Percentiles rank a stretch among this genome's conserved stretches.
phyloP scores from a whole-genome alignment of 1,140 invertebrate species.

The Leptopilina clavipes region DNA sequence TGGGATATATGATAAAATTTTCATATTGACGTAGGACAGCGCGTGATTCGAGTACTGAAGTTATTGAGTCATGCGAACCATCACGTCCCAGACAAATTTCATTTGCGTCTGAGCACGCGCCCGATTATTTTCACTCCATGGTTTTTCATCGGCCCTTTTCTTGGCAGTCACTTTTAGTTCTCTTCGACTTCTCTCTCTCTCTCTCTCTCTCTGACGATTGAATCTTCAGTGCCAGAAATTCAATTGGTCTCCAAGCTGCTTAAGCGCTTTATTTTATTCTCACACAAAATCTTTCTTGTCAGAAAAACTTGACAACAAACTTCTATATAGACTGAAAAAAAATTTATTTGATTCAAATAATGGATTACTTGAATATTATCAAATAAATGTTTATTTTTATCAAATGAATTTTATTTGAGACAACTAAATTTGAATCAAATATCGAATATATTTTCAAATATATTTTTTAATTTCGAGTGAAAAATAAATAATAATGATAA shows the following conservation, averaged over 20 bases:
- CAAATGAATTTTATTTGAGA: no score
- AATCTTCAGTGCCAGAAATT: conserved; percentile 56
- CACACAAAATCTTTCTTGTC: conserved; percentile 16
- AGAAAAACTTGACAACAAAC: neutral
- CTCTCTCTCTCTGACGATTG: conserved; percentile 46
- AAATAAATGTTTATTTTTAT: no score
- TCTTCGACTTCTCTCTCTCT: neutral
- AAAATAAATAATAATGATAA: no score
- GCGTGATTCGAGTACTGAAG: conserved; percentile 41
- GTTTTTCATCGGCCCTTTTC: conserved; percentile 26
- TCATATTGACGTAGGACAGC: conserved; percentile 36
- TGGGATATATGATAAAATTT: conserved; percentile 34
- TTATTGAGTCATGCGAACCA: conserved; percentile 44
- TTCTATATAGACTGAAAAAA: no score
- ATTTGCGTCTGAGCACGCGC: conserved; percentile 45
- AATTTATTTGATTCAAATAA: no score
- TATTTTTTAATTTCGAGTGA: no score
- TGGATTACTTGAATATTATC: no score
- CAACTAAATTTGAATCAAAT: no score
- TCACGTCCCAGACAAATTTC: conserved; percentile 49
- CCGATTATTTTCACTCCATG: conserved; percentile 43
- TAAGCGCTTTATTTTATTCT: conserved; percentile 27
- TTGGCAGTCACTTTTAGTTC: conserved; percentile 12
- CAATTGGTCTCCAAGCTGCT: conserved; percentile 52
- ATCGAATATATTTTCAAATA: no score